Evolutionary conservation across 2,113 vertebrate genomes (phyloP).

Genomic region (Atractosteus spatula): DNA sequence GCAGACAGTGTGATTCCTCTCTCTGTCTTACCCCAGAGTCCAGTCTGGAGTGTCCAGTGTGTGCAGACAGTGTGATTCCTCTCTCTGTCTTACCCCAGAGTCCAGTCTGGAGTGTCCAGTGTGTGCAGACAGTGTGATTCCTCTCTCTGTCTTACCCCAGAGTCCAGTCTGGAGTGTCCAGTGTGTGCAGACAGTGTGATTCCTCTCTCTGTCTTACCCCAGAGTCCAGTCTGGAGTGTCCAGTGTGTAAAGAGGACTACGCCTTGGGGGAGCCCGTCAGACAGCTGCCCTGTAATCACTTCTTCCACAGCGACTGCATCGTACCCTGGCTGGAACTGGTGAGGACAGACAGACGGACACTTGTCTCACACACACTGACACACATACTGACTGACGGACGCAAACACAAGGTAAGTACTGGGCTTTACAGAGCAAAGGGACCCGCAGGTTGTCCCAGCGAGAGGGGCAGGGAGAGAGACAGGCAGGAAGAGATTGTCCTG

Average conservation of each 20-base stretch:
- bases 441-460: too few relatives aligned
- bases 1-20: conserved; percentile 63
- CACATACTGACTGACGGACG: neutral
- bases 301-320: conserved; percentile 96
- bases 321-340: conserved; percentile 98
- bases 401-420: too few relatives aligned
- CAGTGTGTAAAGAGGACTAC: conserved; percentile 96
- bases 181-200: conserved; percentile 81
- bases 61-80: conserved; percentile 69
- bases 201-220: conserved; percentile 6
- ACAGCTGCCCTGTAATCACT: conserved; percentile 92
- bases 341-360: conserved; percentile 39
- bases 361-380: too few relatives aligned
- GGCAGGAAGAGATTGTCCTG: too few relatives aligned
- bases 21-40: conserved; percentile 59
- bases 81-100: too few relatives aligned
- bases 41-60: conserved; percentile 93
- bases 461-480: too few relatives aligned
- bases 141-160: conserved; percentile 46
- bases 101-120: conserved; percentile 84
- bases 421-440: too few relatives aligned
- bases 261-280: conserved; percentile 79
- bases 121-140: conserved; percentile 74
- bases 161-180: conserved; percentile 88
- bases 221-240: conserved; percentile 91